A percentile compares a stretch with the other conserved stretches of the same genome.
Conservation (phyloP, 2,797 vertebrate genomes). For the Decapterus maruadsi region DNA sequence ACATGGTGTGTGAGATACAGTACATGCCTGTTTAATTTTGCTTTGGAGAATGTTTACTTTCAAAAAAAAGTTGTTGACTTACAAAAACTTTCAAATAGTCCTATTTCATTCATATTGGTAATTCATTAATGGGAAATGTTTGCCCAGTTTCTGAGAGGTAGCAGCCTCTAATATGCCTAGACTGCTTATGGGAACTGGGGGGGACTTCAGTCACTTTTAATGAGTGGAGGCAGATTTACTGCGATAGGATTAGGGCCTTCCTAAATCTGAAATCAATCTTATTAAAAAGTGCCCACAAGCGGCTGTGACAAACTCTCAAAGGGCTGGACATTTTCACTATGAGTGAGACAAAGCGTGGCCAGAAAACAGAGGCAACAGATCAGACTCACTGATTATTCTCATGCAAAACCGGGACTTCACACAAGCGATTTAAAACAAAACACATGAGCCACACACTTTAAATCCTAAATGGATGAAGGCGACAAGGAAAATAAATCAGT, state of each 20-base stretch:
- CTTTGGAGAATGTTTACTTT: neutral
- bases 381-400: neutral
- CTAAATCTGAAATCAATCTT: conserved; percentile 29
- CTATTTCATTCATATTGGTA: neutral
- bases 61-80: neutral
- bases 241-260: conserved; percentile 43
- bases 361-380: conserved; percentile 4
- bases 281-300: conserved; percentile 35
- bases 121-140: neutral
- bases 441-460: neutral
- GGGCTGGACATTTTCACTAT: neutral
- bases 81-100: neutral
- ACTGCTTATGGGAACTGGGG: conserved; percentile 1
- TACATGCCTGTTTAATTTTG: neutral
- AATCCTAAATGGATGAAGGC: neutral
- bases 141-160: neutral
- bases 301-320: neutral
- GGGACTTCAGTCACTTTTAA: conserved; percentile 40
- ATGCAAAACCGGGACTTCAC: neutral
- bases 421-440: neutral
- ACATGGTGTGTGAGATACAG: neutral
- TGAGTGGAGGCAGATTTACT: conserved; percentile 42
- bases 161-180: conserved; percentile 1
- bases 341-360: conserved; percentile 1
- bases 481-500: neutral